Base-by-base conservation (phyloP, 2,797 vertebrate genomes). In the Chromobotia macracanthus region DNA sequence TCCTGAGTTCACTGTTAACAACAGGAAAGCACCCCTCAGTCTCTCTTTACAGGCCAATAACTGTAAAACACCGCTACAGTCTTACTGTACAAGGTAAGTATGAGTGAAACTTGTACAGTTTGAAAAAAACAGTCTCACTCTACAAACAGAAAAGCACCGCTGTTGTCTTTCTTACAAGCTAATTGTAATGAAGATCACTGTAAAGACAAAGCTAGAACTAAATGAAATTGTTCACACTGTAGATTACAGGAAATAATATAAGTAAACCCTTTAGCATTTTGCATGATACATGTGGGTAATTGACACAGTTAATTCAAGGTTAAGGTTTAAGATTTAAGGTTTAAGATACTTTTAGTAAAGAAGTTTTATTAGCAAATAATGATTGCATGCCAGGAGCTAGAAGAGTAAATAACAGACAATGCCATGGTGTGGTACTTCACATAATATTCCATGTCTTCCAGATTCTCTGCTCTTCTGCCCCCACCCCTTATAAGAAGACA, bases 401-500 rank as follows among this genome's bases (percentile, higher is more conserved):
- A 70, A 50, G 55, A 66, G 70, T 12, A 61, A 44, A 73, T 76
- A 61, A 68, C 19, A 74, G 71, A 58, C 25, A 12, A 74, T 78
- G 60, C 70, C 78, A 44, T 72, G 66, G 28, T 58, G 70, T 35
- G 44, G 83, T 86, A 88, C 85, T 87, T 87, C 82, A 80, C 87
- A 86, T 88, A 86, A 84, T 82, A 65, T 28, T 28, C 61, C 55
- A 21, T 18, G 21, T 13, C 28, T 44, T 66, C 69, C 2, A 1
- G 15, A 44, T 16, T 78, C 7, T 78, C 71, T 85, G 35, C 38
- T 31, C 56, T 58, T 38, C 63, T 31, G 16, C 65, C 64, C 56
- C n/a, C 25, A 74, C 44, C 61, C 71, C 25, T 4, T 16, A 35
- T 89, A 92, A 92, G 89, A 89, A 90, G 89, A 90, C 88, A 90